phyloP scores from a whole-genome alignment of 2,888 invertebrate species.

The Philopedon plagiatum region DNA sequence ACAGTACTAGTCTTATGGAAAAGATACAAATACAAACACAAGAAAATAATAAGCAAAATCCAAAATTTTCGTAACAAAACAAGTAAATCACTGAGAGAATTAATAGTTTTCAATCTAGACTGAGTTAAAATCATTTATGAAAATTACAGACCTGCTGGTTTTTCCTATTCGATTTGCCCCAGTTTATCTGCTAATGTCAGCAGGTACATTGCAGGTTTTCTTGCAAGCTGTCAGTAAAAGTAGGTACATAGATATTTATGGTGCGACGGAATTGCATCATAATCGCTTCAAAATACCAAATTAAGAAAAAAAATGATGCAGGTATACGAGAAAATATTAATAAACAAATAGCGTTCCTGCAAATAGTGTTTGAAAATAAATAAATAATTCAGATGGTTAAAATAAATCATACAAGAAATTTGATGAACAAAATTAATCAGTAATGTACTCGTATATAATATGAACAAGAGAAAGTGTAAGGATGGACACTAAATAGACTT shows the following conservation, averaged over 20 bases:
- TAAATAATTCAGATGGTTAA: background rate
- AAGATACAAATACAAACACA: background rate
- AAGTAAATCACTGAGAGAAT: constrained; percentile 9
- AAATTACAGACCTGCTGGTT: constrained; percentile 37
- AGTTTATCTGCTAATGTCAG: constrained; percentile 46
- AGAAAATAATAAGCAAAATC: background rate
- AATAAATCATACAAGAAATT: background rate
- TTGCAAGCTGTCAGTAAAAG: constrained; percentile 45
- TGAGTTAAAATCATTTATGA: constrained; percentile 35
- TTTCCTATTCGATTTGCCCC: constrained; percentile 46
- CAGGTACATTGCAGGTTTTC: constrained; percentile 44
- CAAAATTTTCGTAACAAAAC: constrained; percentile 4
- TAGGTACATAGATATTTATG: constrained; percentile 44
- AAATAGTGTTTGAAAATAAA: background rate
- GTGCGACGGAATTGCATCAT: constrained; percentile 37
- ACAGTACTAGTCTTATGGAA: background rate
- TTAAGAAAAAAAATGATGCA: background rate
- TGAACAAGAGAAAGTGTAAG: constrained; percentile 3
- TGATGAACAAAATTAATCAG: constrained; percentile 3
- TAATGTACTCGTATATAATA: background rate
- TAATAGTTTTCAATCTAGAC: constrained; percentile 36
- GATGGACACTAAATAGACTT: background rate
- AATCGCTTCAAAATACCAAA: background rate
- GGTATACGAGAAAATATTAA: no score
- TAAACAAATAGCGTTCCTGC: no score